Conservation (phyloP, 1,140 invertebrate genomes). For the Drosophila carrolli region DNA sequence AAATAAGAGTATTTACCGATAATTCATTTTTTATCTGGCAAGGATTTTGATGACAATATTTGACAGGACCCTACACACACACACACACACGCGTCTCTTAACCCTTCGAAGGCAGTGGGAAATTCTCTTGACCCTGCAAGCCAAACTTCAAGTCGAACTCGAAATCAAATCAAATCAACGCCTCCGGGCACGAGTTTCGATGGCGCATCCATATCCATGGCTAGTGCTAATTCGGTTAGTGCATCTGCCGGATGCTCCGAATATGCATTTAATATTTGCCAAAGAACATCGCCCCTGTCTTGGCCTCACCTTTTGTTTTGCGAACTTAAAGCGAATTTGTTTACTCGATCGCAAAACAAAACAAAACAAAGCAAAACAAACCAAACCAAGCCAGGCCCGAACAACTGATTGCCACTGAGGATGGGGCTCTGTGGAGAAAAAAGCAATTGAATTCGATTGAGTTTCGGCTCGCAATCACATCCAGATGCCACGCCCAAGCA, state of each 20-base stretch:
- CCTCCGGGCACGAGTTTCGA: constrained; percentile 11
- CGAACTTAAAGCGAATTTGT: constrained; percentile 73
- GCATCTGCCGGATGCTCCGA: constrained; percentile 25
- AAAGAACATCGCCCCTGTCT: constrained; percentile 22
- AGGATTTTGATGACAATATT: too few relatives aligned
- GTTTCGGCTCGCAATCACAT: constrained; percentile 39
- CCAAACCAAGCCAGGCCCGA: constrained; percentile 11
- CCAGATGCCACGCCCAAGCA: constrained; percentile 24
- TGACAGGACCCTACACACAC: too few relatives aligned
- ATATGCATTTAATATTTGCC: constrained; percentile 58
- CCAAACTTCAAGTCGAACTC: constrained; percentile 1
- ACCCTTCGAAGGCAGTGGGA: not conserved
- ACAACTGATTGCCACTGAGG: constrained; percentile 35
- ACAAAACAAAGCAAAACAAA: constrained; percentile 41
- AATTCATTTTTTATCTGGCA: too few relatives aligned
- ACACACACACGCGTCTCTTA: not conserved
- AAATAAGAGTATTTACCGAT: too few relatives aligned
- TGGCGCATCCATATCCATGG: constrained; percentile 11
- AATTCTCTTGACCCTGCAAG: not conserved
- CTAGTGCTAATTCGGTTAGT: constrained; percentile 39
- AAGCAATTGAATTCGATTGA: constrained; percentile 74
- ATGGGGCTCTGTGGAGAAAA: constrained; percentile 26
- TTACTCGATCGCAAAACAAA: constrained; percentile 65
- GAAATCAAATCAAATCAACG: constrained; percentile 53
- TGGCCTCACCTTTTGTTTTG: constrained; percentile 53